Base-by-base conservation (phyloP, 2,113 vertebrate genomes). In the Vombatus ursinus region DNA sequence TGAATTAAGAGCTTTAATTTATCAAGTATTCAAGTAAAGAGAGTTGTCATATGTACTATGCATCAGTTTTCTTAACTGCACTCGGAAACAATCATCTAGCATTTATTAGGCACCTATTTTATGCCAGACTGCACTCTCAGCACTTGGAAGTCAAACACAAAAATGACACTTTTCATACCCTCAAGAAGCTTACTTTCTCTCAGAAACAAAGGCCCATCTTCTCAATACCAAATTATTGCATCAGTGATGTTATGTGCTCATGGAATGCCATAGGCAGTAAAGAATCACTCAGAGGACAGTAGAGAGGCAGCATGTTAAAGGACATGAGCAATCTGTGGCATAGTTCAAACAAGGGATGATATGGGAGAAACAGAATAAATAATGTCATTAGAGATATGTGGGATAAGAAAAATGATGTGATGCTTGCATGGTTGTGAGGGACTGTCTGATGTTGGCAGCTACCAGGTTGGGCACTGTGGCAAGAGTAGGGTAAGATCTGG, bases 61-160 rank as follows among this genome's bases (percentile, higher is more conserved):
- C 89, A 92, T 50, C 47, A 61, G 48, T 68, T 96, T 96, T 54
- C 61, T 44, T 90, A 95, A n/a, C 44, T 84, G 68, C 8, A 19
- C 68, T 44, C 44, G 8, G 68, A 84, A 84, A 84, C 16, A 84
- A 44, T 44, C n/a, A 84, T 19, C 16, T 16, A 77, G 16, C 4
- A 77, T n/a, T 77, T 77, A 19, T 77, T 77, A 77, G 16, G 31
- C 61, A 37, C 61, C 61, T 68, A 68, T 31, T 68, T 37, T 68
- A 68, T 37, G 31, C 31, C 12, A n/a, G 31, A 68, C 31, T 68
- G 14, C 44, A 6, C 68, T 84, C n/a, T 84, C n/a, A 84, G 68
- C 0, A 8, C 19, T 44, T 16, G 22, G 68, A 37, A 84, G 7
- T 23, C 16, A 44, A n/a, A 77, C n/a, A 84, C 16, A 84, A 44